phyloP scores from a whole-genome alignment of 2,888 invertebrate species.

The Dermolepida albohirtum region DNA sequence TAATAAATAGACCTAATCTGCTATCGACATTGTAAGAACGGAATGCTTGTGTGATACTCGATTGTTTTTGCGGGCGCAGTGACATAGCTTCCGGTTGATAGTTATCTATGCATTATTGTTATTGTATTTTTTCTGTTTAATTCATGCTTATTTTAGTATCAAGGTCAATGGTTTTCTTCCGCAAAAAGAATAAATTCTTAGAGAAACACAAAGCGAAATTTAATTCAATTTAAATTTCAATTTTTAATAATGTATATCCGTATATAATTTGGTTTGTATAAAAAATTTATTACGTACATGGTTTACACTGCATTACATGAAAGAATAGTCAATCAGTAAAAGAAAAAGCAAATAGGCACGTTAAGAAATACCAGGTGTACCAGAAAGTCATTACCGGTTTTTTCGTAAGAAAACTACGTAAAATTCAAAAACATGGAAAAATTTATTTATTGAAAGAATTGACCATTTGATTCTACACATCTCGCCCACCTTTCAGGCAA shows the following conservation, averaged over 20 bases:
- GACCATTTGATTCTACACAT: too few relatives aligned
- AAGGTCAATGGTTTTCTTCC: conserved; percentile 17
- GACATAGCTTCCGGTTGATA: conserved; percentile 27
- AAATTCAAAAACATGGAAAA: too few relatives aligned
- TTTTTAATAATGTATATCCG: not conserved
- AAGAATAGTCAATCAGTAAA: too few relatives aligned
- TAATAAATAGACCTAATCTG: not conserved
- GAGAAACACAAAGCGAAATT: not conserved
- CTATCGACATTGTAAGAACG: not conserved
- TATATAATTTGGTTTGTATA: not conserved
- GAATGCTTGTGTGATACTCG: conserved; percentile 4
- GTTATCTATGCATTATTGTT: conserved; percentile 11
- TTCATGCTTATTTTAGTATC: conserved; percentile 3
- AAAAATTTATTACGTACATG: not conserved
- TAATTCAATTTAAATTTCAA: not conserved
- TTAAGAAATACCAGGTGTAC: too few relatives aligned
- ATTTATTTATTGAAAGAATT: too few relatives aligned
- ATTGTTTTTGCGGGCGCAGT: conserved; percentile 17
- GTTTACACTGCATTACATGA: too few relatives aligned
- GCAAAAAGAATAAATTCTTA: too few relatives aligned
- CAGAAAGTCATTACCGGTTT: too few relatives aligned
- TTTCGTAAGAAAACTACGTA: too few relatives aligned
- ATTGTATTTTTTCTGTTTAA: conserved; percentile 3
- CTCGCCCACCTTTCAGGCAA: too few relatives aligned
- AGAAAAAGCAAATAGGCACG: too few relatives aligned